Evolutionary conservation across 1,140 invertebrate genomes (phyloP), one percentile per base, ranked within the genome.

Genomic region (Stenopsyche tienmushanensis): DNA sequence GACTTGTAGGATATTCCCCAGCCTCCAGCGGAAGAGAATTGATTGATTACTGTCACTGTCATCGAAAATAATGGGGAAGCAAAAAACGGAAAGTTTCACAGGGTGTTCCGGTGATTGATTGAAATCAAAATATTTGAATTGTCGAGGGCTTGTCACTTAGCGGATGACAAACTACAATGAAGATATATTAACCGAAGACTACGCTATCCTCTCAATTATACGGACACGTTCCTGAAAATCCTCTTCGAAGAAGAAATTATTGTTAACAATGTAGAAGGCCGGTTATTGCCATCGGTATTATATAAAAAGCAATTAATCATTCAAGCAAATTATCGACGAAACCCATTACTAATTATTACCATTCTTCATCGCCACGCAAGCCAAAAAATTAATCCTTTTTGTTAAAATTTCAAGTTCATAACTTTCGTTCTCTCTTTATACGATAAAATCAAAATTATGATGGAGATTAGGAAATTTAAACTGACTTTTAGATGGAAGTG

Each of bases 31-130:
- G 29, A 13, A 34, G 47, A 21, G 47, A 21, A 67, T 67, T 67
- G 65, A 67, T 67, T 67, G 65, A 67, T 67, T 62, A 63, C 65
- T 49, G 53, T 57, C 65, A 34, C 26, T 54, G 65, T 67, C 59
- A 62, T 50, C 23, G 50, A 47, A 54, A 67, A 67, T 67, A 67
- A 67, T 67, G 50, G 53, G 53, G 18, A 45, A 65, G 29, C 15
- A 34, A 50, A 18, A 49, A 63, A 29, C 7, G n/a, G 15, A 42
- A 62, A 59, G 25, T 29, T 29, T 21, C 23, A 13, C 10, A 25
- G 24, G 42, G 23, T 15, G 25, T n/a, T 21, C 17, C 3, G 23
- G 58, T 62, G 65, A 63, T 62, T 55, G 65, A 63, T 62, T 18
- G 58, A 42, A 62, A 67, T 62, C 25, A 67, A 67, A 67, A 67